Evolutionary conservation across 1,140 invertebrate species (phyloP), one percentile per base, ranked within the genome.

Genomic region (Hylaeus volcanicus): DNA sequence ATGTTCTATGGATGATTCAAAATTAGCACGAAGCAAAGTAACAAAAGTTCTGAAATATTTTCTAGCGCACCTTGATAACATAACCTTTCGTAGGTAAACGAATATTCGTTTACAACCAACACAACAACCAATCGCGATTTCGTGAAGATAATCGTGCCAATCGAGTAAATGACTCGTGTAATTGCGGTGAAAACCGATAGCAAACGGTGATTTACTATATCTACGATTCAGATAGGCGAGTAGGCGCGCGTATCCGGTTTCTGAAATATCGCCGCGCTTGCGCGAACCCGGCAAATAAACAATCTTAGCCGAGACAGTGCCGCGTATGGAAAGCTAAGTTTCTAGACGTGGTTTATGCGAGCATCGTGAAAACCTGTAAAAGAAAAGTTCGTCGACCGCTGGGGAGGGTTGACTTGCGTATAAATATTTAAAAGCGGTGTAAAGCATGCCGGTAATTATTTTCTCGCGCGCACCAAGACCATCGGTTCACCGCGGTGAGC

Each of bases 401-500:
- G 26, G 11, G 43, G 11, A 60, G 15, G 53, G n/a, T n/a, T 51
- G 63, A 55, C 58, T 9, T 6, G 48, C n/a, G 41, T 63, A 78
- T 78, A 78, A 78, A 78, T 78, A 72, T 51, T 78, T 63, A 55
- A 71, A 78, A 72, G 45, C 37, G n/a, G n/a, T 15, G 64, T 45
- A 63, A 78, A 63, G 58, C 45, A 4, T 2, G 5, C 55, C 39
- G 45, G 26, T 60, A 72, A 78, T 72, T 43, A 53, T 26, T 8
- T 60, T 11, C 3, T 72, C 26, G 2, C 26, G 4, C 12, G 75
- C 8, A 41, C 45, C 26, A 5, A n/a, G 56, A 37, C 51, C 45
- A 3, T 48, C 45, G 45, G 0, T 5, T 45, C 43, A 45, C 43
- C 43, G 43, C 43, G 43, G 43, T 45, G 43, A 45, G 43, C 43